Evolutionary conservation across 2,113 vertebrate genomes (phyloP).

Genomic region (Pao palembangensis): DNA sequence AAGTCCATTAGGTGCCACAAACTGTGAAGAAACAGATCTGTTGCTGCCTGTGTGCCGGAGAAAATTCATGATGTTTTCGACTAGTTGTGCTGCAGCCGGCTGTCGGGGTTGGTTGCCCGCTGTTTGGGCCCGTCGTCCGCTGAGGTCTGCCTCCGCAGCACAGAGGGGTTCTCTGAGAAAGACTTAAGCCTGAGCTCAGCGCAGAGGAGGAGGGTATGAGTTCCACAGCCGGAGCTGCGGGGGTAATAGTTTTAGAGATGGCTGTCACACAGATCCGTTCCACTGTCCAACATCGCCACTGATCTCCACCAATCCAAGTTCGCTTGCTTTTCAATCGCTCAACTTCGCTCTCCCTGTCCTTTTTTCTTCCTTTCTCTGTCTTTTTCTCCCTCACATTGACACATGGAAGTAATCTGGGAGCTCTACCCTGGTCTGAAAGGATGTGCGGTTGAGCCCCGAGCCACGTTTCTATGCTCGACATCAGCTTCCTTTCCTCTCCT

Average conservation of each 20-base stretch:
- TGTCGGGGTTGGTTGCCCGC: constrained; percentile 45
- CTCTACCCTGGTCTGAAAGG: constrained; percentile 65
- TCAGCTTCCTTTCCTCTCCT: constrained; percentile 67
- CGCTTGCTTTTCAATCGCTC: constrained; percentile 61
- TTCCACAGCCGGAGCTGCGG: constrained; percentile 59
- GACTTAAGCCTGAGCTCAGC: constrained; percentile 64
- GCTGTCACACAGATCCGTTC: constrained; percentile 80
- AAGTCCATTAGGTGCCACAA: constrained; percentile 58
- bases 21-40: constrained; percentile 47
- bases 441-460: constrained; percentile 69
- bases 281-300: constrained; percentile 69
- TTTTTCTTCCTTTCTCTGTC: constrained; percentile 57
- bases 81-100: constrained; percentile 50
- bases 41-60: constrained; percentile 46
- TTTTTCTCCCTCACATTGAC: constrained; percentile 53
- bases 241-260: constrained; percentile 80
- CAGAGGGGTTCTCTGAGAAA: constrained; percentile 67
- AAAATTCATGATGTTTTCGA: constrained; percentile 58
- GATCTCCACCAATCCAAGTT: constrained; percentile 62
- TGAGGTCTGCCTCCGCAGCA: constrained; percentile 57
- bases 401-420: constrained; percentile 76
- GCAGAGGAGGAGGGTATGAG: constrained; percentile 61
- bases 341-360: constrained; percentile 57
- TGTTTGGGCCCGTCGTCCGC: constrained; percentile 54
- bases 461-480: constrained; percentile 66